A percentile compares a stretch with the other conserved stretches of the same genome.
These are phyloP conservation scores for Falco peregrinus DNA, from an alignment of 2,797 vertebrate genomes.

Conservation along the genomic window DNA sequence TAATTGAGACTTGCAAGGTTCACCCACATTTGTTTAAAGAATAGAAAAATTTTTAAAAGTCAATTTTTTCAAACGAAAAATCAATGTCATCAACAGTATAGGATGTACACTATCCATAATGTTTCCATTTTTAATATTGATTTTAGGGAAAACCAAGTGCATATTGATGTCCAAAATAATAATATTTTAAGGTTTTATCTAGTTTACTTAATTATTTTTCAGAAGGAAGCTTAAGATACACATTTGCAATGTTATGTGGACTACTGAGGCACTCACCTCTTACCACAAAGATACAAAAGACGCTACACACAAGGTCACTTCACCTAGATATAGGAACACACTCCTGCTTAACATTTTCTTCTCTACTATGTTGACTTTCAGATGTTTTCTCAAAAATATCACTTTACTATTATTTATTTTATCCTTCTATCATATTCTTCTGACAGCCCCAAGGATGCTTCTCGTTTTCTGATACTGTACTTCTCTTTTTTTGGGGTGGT, in stretches of 20 bases:
- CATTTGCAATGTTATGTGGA: background rate
- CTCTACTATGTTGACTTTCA: background rate
- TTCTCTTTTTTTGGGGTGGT: fast-evolving
- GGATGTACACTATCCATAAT: background rate
- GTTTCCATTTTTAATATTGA: background rate
- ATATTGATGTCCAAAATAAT: background rate
- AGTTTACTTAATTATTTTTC: background rate
- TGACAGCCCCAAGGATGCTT: background rate
- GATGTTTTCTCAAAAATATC: background rate
- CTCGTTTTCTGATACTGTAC: background rate
- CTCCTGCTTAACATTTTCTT: background rate
- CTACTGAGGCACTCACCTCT: background rate
- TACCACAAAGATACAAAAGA: background rate
- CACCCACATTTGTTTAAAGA: background rate
- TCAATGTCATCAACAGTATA: background rate
- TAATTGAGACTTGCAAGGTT: background rate
- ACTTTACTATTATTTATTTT: background rate
- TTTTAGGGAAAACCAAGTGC: background rate
- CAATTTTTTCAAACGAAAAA: background rate
- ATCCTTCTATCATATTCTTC: background rate
- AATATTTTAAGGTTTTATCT: background rate
- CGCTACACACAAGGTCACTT: background rate
- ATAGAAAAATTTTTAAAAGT: background rate
- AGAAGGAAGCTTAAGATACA: background rate
- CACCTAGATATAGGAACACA: background rate